phyloP scores from a whole-genome alignment of 2,113 vertebrate genomes.

The Myiagra hebetior region DNA sequence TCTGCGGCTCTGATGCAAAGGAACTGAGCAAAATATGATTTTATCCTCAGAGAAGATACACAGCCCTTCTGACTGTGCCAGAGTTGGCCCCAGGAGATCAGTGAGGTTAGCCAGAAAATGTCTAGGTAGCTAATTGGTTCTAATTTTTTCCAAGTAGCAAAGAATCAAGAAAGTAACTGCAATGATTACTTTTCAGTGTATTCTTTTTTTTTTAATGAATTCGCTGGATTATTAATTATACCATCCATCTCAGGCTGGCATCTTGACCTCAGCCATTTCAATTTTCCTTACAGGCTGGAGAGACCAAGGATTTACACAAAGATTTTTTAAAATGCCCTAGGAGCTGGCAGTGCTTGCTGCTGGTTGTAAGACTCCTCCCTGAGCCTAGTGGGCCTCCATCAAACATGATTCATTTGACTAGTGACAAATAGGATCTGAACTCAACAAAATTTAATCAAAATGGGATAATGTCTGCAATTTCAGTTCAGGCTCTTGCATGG shows the following conservation, averaged over 20 bases:
- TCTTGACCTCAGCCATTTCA: not conserved
- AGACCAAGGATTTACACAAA: not conserved
- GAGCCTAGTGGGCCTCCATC: not conserved
- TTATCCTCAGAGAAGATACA: not conserved
- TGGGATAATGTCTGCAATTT: conserved; percentile 4
- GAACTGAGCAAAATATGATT: not conserved
- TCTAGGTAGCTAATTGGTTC: not conserved
- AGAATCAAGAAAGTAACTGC: not conserved
- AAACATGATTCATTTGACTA: not conserved
- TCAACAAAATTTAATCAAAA: conserved; percentile 40
- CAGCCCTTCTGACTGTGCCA: not conserved
- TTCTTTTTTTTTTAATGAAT: not conserved
- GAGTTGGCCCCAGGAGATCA: not conserved
- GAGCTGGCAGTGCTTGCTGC: not conserved
- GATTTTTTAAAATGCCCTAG: not conserved
- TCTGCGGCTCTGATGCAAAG: not conserved
- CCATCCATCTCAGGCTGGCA: not conserved
- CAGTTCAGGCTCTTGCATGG: not conserved
- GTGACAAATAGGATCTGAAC: conserved; percentile 31
- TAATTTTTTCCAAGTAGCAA: not conserved
- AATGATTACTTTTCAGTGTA: not conserved
- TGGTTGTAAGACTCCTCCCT: not conserved
- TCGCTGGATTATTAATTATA: not conserved
- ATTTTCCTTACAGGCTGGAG: not conserved
- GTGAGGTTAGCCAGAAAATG: not conserved